Base-by-base conservation (phyloP, 2,888 invertebrate species). In the Plusia festucae region DNA sequence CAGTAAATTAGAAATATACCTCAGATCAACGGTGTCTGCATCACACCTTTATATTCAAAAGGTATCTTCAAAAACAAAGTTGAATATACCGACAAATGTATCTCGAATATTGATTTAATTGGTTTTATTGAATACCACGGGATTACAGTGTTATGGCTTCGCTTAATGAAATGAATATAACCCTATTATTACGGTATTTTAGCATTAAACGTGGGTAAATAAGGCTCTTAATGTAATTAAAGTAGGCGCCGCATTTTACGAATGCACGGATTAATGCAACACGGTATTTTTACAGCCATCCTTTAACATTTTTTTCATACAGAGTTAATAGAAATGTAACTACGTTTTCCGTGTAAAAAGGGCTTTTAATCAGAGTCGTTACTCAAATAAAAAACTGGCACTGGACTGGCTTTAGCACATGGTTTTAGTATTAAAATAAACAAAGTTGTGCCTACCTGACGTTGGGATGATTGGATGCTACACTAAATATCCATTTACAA, bases 91-190 rank as follows among this genome's bases (percentile, higher is more conserved):
- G 68, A 60, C 64, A 62, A 52, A 71, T 61, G 59, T 63, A 70
- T 68, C 44, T 58, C 53, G 34, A 60, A 68, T 68, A 59, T 69
- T 60, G 18, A 64, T 64, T 78, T 57, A 62, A 66, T 68, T 65
- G 65, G 53, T 78, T 78, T 80, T 67, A 78, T 78, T 55, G n/a
- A 78, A 71, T 61, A 65, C 53, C 60, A 4, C 20, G 58, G 78
- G 59, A 78, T 71, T 74, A 74, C 63, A 18, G 62, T 18, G 32
- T 74, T 76, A 64, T 53, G 54, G 66, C 56, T 51, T 34, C 51
- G 75, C 55, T 65, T 78, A 78, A 81, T 81, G 72, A 70, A 81
- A 78, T 75, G 66, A 70, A 71, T 34, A 59, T 78, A 78, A 79
- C 78, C 72, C 75, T 70, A 62, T 78, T 74, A 67, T 64, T 60